Evolutionary conservation across 2,113 vertebrate species (phyloP), one percentile per base, ranked within the genome.

Genomic region (Melierax canorus): DNA sequence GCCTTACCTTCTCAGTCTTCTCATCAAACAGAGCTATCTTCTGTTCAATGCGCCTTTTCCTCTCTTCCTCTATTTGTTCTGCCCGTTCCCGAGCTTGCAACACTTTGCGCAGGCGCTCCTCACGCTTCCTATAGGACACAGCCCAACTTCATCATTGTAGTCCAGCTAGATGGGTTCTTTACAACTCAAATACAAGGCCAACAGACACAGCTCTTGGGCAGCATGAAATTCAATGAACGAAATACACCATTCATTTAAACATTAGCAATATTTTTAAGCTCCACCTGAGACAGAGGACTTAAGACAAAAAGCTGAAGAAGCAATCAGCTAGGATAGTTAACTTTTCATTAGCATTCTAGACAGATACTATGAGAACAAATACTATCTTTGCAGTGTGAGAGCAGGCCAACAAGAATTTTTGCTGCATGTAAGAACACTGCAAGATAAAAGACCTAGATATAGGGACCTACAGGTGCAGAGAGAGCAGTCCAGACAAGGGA

Each of bases 41-140:
- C 97, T 99, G 98, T 83, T 99, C 99, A 2, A 99, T 98, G 89
- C 98, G 98, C 96, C 98, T 99, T 88, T 99, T 99, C 97, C 99
- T 99, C 82, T 99, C 99, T 43, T 98, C 98, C 82, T 99, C 98
- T 11, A 98, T 97, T 72, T 99, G 99, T 81, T 99, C 99, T 16
- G 98, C 99, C 34, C 99, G 98, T 24, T 99, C 99, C 46, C 99
- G 99, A 60, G 99, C 98, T 69, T 99, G 99, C 73, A 98, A 76
- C 46, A 99, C 99, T 59, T 99, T 98, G 30, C 97, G 99, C 36
- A 99, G 97, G 53, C 99, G 98, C 92, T 99, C 99, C 46, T 99
- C 99, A 0, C 99, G 98, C 89, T 99, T 99, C 98, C 99, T 99
- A 85, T 1, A 3, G 94, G 88, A 88, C 76, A 56, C 73, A 74